Evolutionary conservation across 2,888 invertebrate species (phyloP).

Genomic region (Apamea epomidion): DNA sequence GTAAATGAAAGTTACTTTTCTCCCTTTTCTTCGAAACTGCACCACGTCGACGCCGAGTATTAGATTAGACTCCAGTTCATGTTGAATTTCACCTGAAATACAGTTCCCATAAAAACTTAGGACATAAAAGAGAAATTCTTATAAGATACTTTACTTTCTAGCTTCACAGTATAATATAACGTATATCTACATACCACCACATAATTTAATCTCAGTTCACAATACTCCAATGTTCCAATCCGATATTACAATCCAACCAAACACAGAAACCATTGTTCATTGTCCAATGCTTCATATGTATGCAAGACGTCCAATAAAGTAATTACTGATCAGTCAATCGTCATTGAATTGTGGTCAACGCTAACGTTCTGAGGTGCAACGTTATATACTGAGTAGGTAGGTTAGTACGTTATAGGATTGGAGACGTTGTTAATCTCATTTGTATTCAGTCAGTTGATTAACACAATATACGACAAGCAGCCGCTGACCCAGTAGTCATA

Average conservation of each 20-base stretch:
- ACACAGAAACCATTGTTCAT: neutral
- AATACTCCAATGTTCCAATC: no score
- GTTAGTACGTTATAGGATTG: neutral
- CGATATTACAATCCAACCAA: neutral
- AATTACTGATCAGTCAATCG: conserved; percentile 24
- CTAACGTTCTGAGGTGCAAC: neutral
- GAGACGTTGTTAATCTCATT: neutral
- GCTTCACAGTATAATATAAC: neutral
- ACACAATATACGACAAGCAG: neutral
- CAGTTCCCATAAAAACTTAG: conserved; percentile 15
- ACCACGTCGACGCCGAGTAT: conserved; percentile 11
- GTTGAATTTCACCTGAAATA: conserved; percentile 13
- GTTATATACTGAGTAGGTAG: neutral
- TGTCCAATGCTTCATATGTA: neutral
- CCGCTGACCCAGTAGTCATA: neutral
- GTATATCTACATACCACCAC: neutral
- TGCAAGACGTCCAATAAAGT: conserved; percentile 17
- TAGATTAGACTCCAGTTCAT: conserved; percentile 18
- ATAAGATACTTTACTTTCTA: neutral
- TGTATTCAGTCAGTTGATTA: conserved; percentile 13
- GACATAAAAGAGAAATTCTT: neutral
- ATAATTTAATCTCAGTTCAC: neutral
- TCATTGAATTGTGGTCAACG: conserved; percentile 19
- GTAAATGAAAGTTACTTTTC: neutral
- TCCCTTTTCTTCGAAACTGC: neutral